These are phyloP conservation scores for Myotis pilosus DNA, from an alignment of 2,797 vertebrate genomes.

Conservation along the genomic window DNA sequence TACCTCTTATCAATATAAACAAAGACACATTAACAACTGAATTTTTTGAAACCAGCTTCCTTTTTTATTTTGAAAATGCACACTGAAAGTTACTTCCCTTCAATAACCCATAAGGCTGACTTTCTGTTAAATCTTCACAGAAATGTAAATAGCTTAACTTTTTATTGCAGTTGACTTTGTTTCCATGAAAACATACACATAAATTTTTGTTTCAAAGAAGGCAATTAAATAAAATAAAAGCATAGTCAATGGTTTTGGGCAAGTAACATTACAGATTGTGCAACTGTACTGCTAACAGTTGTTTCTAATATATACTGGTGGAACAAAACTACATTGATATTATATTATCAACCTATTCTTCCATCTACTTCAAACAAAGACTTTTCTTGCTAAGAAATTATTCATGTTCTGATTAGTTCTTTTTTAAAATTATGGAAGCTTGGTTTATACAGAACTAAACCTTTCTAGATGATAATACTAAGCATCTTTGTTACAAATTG, in stretches of 20 bases:
- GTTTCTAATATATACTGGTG: constrained; percentile 78
- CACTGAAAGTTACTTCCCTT: constrained; percentile 64
- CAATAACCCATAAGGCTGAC: constrained; percentile 47
- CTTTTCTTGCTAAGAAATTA: constrained; percentile 82
- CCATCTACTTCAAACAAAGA: constrained; percentile 50
- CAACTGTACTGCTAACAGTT: constrained; percentile 53
- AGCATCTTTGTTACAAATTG: constrained; percentile 84
- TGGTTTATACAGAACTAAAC: constrained; percentile 81
- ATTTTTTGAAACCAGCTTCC: constrained; percentile 70
- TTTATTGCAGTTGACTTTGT: constrained; percentile 72
- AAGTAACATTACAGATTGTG: constrained; percentile 88
- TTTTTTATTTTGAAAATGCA: constrained; percentile 68
- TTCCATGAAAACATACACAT: constrained; percentile 61
- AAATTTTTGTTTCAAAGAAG: constrained; percentile 71
- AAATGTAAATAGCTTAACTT: constrained; percentile 75
- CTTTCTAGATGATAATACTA: constrained; percentile 81
- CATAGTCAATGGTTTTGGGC: constrained; percentile 81
- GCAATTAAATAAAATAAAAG: constrained; percentile 80
- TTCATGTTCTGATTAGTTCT: constrained; percentile 86
- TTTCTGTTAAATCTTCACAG: constrained; percentile 70
- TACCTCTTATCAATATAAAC: constrained; percentile 50
- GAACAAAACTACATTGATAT: constrained; percentile 82
- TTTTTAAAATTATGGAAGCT: constrained; percentile 82
- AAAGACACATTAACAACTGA: constrained; percentile 48
- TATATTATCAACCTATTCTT: constrained; percentile 73